Evolutionary conservation across 2,797 vertebrate genomes (phyloP), one percentile per base, ranked within the genome.

Genomic region (Sebastiscus albofasciatus): DNA sequence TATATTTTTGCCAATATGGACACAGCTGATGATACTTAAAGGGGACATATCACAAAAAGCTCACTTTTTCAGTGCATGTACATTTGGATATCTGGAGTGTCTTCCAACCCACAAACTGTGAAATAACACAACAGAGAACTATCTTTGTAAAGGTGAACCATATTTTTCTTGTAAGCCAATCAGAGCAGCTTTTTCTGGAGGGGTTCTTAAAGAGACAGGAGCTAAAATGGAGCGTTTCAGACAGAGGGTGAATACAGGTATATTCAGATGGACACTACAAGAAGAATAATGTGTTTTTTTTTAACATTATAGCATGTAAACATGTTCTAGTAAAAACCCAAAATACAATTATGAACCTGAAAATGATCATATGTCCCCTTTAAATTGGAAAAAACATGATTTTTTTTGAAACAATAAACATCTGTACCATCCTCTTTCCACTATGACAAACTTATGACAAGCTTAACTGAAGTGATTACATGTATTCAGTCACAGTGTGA

Each of bases 401-500:
- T 64, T 65, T 65, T 20, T 24, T 64, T 64, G 0, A 80, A 79
- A 71, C 31, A 67, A 46, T 22, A 54, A 76, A 34, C 8, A 52
- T 59, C 12, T n/a, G 24, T 4, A 2, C 18, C 36, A 4, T 27
- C 55, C 8, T 39, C 54, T 26, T 39, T 58, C 3, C 18, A 22
- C 14, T 13, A 3, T 20, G 11, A 46, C 26, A 62, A 65, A 60
- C 64, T 76, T 73, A 72, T 59, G 27, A 16, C 68, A 70, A 69
- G 77, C 59, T 78, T 72, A 67, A 72, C 72, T 49, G 16, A 67
- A 64, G 75, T 33, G 74, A 67, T 79, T 80, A 60, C 60, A 87
- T 91, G 86, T 80, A 75, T 83, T 73, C 80, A 77, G 61, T 87
- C 76, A n/a, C 73, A 79, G 33, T 60, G 77, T 78, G 84, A 82